Evolutionary conservation across 1,140 invertebrate species (phyloP).

Genomic region (Elymnias hypermnestra): DNA sequence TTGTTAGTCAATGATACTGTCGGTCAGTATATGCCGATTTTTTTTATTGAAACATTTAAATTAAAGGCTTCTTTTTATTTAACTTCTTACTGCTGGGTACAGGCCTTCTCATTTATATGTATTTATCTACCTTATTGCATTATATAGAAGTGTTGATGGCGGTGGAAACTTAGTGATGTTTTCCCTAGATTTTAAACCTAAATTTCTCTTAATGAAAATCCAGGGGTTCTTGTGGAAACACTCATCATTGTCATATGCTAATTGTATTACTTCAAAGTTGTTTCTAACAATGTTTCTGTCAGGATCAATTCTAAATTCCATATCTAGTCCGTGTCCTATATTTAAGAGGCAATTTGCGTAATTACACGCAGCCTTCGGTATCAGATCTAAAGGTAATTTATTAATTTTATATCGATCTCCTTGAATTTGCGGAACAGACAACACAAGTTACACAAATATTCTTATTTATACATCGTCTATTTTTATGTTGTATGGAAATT

Average conservation of each 20-base stretch:
- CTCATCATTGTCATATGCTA: not conserved
- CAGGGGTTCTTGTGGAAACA: constrained; percentile 1
- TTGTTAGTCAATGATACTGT: constrained; percentile 46
- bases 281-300: constrained; percentile 13
- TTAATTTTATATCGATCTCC: constrained; percentile 63
- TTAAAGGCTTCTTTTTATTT: no score
- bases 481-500: constrained; percentile 7
- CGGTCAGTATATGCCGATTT: constrained; percentile 37
- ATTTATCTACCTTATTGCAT: no score
- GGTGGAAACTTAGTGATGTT: no score
- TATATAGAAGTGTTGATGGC: no score
- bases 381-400: constrained; percentile 29
- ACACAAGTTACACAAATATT: constrained; percentile 1
- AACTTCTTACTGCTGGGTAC: no score
- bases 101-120: no score
- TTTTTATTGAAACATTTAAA: no score
- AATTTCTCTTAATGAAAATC: no score
- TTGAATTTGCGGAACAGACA: constrained; percentile 52
- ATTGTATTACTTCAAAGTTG: not conserved
- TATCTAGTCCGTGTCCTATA: constrained; percentile 9
- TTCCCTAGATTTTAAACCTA: no score
- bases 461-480: not conserved
- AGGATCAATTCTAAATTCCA: constrained; percentile 15
- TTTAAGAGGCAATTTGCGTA: constrained; percentile 38
- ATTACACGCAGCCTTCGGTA: constrained; percentile 37